Conservation (phyloP, 2,113 vertebrate species). For the Malurus cyaneus region DNA sequence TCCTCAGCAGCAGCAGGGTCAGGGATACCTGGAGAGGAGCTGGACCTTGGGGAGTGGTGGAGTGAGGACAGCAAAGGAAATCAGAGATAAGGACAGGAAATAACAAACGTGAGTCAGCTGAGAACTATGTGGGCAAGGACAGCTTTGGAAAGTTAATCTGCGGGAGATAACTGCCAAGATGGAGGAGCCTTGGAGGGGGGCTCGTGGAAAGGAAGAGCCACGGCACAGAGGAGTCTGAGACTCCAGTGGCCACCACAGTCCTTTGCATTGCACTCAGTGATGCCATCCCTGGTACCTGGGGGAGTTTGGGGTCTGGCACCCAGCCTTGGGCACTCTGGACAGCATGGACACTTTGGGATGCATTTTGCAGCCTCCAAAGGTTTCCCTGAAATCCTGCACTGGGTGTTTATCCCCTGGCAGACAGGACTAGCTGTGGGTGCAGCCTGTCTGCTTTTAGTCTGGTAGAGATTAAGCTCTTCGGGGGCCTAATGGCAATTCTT, state of each 20-base stretch:
- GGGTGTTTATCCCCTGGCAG: slow-evolving; percentile 39
- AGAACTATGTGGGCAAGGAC: neutral
- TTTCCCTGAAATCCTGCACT: neutral
- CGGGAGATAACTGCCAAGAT: neutral
- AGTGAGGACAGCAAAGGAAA: neutral
- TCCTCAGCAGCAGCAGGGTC: neutral
- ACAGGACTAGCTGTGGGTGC: neutral
- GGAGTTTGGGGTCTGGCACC: accelerated
- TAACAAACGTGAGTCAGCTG: slow-evolving; percentile 28
- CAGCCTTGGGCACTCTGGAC: neutral
- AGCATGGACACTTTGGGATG: neutral
- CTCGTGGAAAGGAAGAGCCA: neutral
- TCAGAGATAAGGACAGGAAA: slow-evolving; percentile 46
- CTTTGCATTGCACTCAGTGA: neutral
- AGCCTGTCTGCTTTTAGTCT: slow-evolving; percentile 46
- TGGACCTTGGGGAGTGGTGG: neutral
- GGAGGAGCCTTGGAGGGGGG: neutral
- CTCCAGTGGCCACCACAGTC: accelerated
- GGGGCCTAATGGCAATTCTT: slow-evolving; percentile 39
- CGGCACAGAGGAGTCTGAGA: neutral
- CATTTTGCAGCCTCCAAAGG: neutral
- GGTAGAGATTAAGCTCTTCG: slow-evolving; percentile 41
- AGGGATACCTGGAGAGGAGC: neutral
- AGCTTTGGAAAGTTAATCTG: neutral
- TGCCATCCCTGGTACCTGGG: neutral